Conservation (phyloP, 2,797 vertebrate species). For the Sebastes ruberrimus region DNA sequence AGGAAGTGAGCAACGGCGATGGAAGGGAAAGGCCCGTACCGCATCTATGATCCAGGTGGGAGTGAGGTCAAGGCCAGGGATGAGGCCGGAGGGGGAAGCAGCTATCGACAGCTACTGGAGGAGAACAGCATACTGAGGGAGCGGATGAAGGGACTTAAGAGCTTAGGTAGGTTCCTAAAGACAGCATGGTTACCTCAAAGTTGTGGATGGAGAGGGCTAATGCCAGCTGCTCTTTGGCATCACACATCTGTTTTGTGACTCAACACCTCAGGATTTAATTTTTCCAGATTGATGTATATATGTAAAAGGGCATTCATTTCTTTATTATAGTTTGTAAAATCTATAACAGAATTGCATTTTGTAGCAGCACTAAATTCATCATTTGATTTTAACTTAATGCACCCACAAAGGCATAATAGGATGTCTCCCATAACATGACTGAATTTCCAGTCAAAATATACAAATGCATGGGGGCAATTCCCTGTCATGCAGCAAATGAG, state of each 20-base stretch:
- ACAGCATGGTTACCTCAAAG: conserved; percentile 9
- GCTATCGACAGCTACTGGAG: conserved; percentile 92
- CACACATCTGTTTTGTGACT: background rate
- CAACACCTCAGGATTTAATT: background rate
- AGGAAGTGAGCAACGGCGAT: conserved; percentile 81
- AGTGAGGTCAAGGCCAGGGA: conserved; percentile 82
- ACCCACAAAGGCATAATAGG: background rate
- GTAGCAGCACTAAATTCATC: background rate
- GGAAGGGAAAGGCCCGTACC: conserved; percentile 96
- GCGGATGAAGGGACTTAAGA: conserved; percentile 96
- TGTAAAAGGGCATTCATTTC: background rate
- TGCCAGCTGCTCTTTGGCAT: conserved; percentile 10
- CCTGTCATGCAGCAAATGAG: background rate
- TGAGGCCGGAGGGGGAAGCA: conserved; percentile 72
- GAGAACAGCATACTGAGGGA: conserved; percentile 93
- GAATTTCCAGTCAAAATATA: background rate
- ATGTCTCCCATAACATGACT: background rate
- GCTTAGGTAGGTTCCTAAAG: conserved; percentile 86
- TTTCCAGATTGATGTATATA: background rate
- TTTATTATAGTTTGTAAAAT: background rate
- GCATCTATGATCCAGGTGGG: conserved; percentile 97
- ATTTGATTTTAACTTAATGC: background rate
- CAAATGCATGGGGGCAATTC: background rate
- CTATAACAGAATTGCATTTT: background rate
- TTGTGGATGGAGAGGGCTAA: background rate